Percentiles rank a stretch among this genome's conserved stretches.
These are phyloP conservation scores for Nephotettix cincticeps DNA, from an alignment of 1,140 invertebrate genomes.

Conservation along the genomic window DNA sequence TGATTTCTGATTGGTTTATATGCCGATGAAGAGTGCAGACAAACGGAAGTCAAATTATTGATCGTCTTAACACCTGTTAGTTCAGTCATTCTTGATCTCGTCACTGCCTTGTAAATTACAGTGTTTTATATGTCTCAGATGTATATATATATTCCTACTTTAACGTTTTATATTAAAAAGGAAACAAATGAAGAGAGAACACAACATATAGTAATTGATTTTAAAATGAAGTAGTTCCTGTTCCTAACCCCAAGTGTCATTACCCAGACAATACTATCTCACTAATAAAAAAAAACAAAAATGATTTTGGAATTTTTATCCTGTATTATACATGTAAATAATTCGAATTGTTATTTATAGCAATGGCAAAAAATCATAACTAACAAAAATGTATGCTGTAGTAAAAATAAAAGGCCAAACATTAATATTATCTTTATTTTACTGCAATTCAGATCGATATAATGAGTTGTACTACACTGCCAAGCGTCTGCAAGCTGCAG, in stretches of 20 bases:
- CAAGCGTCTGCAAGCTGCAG: too few relatives aligned
- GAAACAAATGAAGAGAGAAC: too few relatives aligned
- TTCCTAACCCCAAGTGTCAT: neutral
- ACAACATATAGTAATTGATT: too few relatives aligned
- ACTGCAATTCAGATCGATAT: neutral
- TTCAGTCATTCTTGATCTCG: neutral
- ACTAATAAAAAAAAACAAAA: neutral
- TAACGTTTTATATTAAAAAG: too few relatives aligned
- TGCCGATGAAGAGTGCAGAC: neutral
- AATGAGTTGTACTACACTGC: too few relatives aligned
- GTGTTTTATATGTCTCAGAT: neutral
- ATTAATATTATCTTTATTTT: neutral
- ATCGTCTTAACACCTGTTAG: slow-evolving; percentile 5
- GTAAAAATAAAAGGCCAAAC: neutral
- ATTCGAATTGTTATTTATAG: too few relatives aligned
- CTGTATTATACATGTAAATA: too few relatives aligned
- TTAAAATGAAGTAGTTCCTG: too few relatives aligned
- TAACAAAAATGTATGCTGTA: neutral
- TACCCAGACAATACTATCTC: slow-evolving; percentile 3
- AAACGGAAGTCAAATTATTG: slow-evolving; percentile 2
- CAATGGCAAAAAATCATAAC: too few relatives aligned
- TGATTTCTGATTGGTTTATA: too few relatives aligned
- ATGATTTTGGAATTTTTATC: slow-evolving; percentile 5
- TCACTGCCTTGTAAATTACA: neutral
- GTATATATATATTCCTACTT: neutral